Base-by-base conservation (phyloP, 2,113 vertebrate genomes). In the Phyllostomus discolor region DNA sequence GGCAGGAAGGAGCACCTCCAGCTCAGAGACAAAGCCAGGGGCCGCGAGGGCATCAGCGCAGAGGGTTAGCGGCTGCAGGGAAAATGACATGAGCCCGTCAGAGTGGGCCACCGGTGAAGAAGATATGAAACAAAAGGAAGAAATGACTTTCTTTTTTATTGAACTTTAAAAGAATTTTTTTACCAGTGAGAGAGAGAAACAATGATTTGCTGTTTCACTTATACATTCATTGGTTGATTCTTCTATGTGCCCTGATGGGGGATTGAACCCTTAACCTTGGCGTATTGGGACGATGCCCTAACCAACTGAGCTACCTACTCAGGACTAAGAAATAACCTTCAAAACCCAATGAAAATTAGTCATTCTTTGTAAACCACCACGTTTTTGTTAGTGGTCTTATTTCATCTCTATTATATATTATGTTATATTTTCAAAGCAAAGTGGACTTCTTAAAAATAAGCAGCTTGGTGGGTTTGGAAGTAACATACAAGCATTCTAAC, bases 331-430 rank as follows among this genome's bases (percentile, higher is more conserved):
- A 80, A 83, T 70, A 31, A 70, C n/a, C 76, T 85, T 89, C 28
- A 75, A 79, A 94, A n/a, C 33, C 33, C n/a, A 70, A 41, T 89
- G 85, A 80, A 97, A 89, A 83, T 26, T 28, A 84, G 59, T 62
- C 20, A 43, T 26, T 80, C 35, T 94, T 79, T 62, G 14, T 78
- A 81, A 67, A 54, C 70, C 17, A 41, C 28, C 14, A 1, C 33
- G 26, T 31, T 46, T 82, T 83, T 82, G 69, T 84, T n/a, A 88
- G 31, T n/a, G 73, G 33, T 84, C 20, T 62, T 96, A 73, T 66
- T 93, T 95, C 50, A 78, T 81, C 76, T 72, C 64, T 38, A 46
- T 41, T 67, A 66, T 62, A 35, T 90, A 59, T 35, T 72, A 20
- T 50, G 19, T 43, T 62, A 48, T 91, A 59, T 48, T 94, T 90